Evolutionary conservation across 2,113 vertebrate species (phyloP), one percentile per base, ranked within the genome.

Genomic region (Melanocharis versteri): DNA sequence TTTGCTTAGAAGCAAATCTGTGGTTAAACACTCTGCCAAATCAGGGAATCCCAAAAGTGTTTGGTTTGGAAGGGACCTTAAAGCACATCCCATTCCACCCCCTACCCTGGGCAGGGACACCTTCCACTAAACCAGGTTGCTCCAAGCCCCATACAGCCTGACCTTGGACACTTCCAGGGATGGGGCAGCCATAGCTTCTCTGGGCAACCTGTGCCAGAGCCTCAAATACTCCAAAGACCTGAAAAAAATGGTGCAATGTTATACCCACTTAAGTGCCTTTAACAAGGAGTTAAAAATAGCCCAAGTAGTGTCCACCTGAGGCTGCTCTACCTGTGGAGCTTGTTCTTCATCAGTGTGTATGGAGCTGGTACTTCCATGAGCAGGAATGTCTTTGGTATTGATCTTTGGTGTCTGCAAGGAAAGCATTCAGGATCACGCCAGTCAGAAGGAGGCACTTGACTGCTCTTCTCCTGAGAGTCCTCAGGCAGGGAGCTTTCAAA

Each of bases 361-460:
- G 31, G 35, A 87, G 37, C 44, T 71, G 28, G 20, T 79, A 4
- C 27, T 57, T 87, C 42, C 50, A 30, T 15, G n/a, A 72, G 35
- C 40, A 56, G 62, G 44, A 64, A 9, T 0, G 0, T 73, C n/a
- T 45, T 66, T 24, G 47, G 33, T 35, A 26, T 30, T 65, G 47
- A 14, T 53, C 50, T 69, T 48, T 58, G 65, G 9, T 58, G 51
- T 48, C 30, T 26, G 56, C 77, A 75, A 7, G 17, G 48, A 19
- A 72, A 65, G 15, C 0, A 0, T 56, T 93, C 8, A n/a, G 58
- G n/a, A 39, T 62, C 2, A 0, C 1, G 3, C 61, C n/a, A 11
- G n/a, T 60, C 0, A 1, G 87, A 60, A 89, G 44, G 60, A 92
- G 42, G 26, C 54, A 65, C 27, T 19, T 57, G 58, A 44, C 17